These are phyloP conservation scores for Saturnia pavonia DNA, from an alignment of 2,888 invertebrate species.

Conservation along the genomic window DNA sequence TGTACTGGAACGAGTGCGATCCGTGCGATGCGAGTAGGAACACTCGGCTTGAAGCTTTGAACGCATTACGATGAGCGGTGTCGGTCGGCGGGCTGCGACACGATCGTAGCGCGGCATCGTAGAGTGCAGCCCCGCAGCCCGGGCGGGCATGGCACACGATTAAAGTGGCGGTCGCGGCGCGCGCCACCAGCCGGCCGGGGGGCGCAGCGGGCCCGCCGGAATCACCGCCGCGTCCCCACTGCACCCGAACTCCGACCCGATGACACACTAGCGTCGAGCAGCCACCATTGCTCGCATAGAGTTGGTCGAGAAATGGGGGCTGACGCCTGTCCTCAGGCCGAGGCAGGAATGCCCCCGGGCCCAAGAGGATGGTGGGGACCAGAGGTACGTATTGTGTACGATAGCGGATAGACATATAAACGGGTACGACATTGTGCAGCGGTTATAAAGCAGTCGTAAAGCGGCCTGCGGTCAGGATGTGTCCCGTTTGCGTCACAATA, in stretches of 20 bases:
- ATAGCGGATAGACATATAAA: slow-evolving; percentile 25
- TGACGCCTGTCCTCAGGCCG: slow-evolving; percentile 98
- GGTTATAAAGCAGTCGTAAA: slow-evolving; percentile 56
- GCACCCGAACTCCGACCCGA: slow-evolving; percentile 69
- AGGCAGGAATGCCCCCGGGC: slow-evolving; percentile 95
- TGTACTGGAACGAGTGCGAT: slow-evolving; percentile 39
- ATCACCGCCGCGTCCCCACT: slow-evolving; percentile 65
- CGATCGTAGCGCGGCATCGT: slow-evolving; percentile 41
- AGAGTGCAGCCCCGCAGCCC: slow-evolving; percentile 46
- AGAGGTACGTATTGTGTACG: slow-evolving; percentile 81
- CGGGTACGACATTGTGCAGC: slow-evolving; percentile 37
- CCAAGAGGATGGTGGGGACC: slow-evolving; percentile 86
- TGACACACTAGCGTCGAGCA: slow-evolving; percentile 82
- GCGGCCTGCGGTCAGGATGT: slow-evolving; percentile 55
- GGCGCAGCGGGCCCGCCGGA: slow-evolving; percentile 73
- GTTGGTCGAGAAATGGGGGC: slow-evolving; percentile 98
- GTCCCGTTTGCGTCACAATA: slow-evolving; percentile 51
- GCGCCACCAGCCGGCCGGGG: slow-evolving; percentile 66
- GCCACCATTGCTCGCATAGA: slow-evolving; percentile 98
- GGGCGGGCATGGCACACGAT: slow-evolving; percentile 49
- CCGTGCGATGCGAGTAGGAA: slow-evolving; percentile 51
- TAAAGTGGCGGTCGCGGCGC: slow-evolving; percentile 64
- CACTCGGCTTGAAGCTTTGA: slow-evolving; percentile 32
- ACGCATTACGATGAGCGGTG: slow-evolving; percentile 39
- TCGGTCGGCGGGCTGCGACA: slow-evolving; percentile 39